phyloP scores from a whole-genome alignment of 2,113 vertebrate genomes.

The Verasper variegatus region DNA sequence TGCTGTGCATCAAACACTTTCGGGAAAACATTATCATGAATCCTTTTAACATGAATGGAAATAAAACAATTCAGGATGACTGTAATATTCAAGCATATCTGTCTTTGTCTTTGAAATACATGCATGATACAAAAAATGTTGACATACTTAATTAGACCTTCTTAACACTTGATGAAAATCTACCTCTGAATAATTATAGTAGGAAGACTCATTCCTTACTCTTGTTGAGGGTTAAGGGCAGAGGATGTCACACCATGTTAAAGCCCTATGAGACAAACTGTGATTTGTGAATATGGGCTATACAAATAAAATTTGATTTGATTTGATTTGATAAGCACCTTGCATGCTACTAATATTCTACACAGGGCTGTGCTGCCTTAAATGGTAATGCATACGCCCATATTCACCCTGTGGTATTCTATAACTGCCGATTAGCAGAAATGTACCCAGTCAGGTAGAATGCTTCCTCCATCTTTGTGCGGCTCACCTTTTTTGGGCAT shows the following conservation, averaged over 20 bases:
- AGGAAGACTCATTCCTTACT: no score
- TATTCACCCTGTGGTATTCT: conserved; percentile 6
- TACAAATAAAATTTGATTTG: no score
- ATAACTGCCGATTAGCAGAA: conserved; percentile 9
- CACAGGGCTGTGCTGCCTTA: conserved; percentile 19
- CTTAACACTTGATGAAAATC: no score
- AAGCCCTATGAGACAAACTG: no score
- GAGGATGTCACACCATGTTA: no score
- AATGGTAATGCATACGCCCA: conserved; percentile 8
- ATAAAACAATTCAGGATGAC: conserved; percentile 31
- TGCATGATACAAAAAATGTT: background rate
- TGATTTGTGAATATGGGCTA: no score
- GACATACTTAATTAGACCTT: background rate
- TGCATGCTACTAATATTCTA: background rate
- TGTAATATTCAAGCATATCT: background rate
- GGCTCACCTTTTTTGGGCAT: conserved; percentile 9
- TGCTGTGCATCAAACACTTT: conserved; percentile 40
- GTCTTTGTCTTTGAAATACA: background rate
- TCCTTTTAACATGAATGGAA: conserved; percentile 29
- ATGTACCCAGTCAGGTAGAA: conserved; percentile 11
- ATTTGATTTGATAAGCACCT: no score
- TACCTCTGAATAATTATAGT: no score
- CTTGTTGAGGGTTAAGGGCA: no score
- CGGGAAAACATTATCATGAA: conserved; percentile 17
- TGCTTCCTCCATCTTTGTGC: conserved; percentile 29